Conservation (phyloP, 2,888 invertebrate genomes). For the Noctua pronuba region DNA sequence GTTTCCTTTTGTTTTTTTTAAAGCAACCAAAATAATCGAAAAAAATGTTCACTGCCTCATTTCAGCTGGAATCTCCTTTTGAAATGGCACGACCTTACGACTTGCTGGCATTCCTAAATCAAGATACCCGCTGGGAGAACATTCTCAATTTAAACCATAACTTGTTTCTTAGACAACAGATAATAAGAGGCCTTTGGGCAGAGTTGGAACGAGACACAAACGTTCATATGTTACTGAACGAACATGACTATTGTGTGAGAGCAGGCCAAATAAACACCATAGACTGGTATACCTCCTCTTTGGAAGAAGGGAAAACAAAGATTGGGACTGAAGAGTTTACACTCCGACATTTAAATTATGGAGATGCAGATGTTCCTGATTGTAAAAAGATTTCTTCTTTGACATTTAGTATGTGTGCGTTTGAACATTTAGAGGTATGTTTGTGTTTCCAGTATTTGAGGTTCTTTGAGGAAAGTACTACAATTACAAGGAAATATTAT, state of each 20-base stretch:
- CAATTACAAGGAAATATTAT: not conserved
- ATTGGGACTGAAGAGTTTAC: conserved; percentile 79
- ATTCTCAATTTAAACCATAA: conserved; percentile 92
- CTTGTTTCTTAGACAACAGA: conserved; percentile 91
- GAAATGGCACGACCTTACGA: conserved; percentile 93
- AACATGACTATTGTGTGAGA: conserved; percentile 92
- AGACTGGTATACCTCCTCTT: conserved; percentile 92
- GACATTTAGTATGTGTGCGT: conserved; percentile 85
- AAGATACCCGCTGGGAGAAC: conserved; percentile 92
- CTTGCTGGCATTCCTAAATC: conserved; percentile 93
- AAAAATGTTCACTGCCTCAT: conserved; percentile 9
- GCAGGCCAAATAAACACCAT: conserved; percentile 92
- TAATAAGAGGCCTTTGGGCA: conserved; percentile 91
- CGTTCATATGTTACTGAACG: conserved; percentile 90
- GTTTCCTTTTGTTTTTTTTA: no score
- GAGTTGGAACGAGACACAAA: conserved; percentile 91
- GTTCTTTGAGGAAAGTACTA: not conserved
- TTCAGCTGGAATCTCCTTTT: conserved; percentile 93
- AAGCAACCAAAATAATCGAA: not conserved
- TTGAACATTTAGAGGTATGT: conserved; percentile 85
- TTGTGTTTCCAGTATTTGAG: conserved; percentile 19
- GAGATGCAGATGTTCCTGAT: conserved; percentile 89
- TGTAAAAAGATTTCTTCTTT: conserved; percentile 91
- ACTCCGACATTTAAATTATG: conserved; percentile 71
- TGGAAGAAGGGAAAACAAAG: conserved; percentile 89